phyloP scores from a whole-genome alignment of 1,140 invertebrate genomes.

The Drosophila parvula region DNA sequence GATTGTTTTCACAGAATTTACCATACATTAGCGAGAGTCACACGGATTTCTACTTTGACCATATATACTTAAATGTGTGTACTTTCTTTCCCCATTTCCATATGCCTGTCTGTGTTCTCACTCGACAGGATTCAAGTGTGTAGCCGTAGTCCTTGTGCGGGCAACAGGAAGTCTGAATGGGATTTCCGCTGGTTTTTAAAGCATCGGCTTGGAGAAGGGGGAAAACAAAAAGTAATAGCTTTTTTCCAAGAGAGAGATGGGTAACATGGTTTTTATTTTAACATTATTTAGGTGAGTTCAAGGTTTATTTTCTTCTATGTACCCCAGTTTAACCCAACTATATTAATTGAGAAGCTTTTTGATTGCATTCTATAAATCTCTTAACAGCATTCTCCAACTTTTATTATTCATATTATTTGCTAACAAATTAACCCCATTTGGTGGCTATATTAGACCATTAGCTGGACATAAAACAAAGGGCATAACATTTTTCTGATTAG shows the following conservation, averaged over 20 bases:
- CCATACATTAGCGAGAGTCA: slow-evolving; percentile 44
- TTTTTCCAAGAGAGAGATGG: not conserved
- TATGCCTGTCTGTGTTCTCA: no score
- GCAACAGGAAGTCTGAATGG: slow-evolving; percentile 28
- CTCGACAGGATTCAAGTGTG: slow-evolving; percentile 27
- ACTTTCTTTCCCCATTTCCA: slow-evolving; percentile 24
- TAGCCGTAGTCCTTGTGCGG: slow-evolving; percentile 20
- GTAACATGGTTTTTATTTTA: not conserved
- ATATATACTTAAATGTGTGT: slow-evolving; percentile 39
- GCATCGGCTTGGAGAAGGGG: not conserved
- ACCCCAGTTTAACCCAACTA: not conserved
- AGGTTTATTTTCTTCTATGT: no score
- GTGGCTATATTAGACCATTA: not conserved
- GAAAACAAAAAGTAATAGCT: slow-evolving; percentile 9
- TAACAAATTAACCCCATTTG: slow-evolving; percentile 7
- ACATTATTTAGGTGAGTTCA: not conserved
- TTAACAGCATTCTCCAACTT: not conserved
- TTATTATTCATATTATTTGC: not conserved
- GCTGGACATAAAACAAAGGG: not conserved
- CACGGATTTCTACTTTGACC: slow-evolving; percentile 41
- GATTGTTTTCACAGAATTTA: slow-evolving; percentile 60
- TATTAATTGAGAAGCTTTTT: not conserved
- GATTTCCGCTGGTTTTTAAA: slow-evolving; percentile 11
- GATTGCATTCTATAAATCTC: not conserved
- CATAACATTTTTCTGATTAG: slow-evolving; percentile 4